These are phyloP conservation scores for Drosophila pseudotalamancana DNA, from an alignment of 2,888 invertebrate genomes.

Conservation along the genomic window DNA sequence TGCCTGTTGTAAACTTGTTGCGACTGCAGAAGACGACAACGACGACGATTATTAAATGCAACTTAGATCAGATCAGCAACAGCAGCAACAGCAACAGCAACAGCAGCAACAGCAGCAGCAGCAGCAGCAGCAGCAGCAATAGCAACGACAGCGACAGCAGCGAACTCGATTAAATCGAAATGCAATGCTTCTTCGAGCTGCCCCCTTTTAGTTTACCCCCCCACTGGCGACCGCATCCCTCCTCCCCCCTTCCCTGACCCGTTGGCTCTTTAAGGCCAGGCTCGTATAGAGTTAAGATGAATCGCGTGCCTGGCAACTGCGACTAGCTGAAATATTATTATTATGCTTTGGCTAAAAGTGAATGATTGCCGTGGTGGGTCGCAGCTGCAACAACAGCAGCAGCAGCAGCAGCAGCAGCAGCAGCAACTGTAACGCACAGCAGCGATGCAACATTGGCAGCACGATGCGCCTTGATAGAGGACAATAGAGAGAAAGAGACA, in stretches of 20 bases:
- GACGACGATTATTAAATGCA: constrained; percentile 72
- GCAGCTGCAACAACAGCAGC: constrained; percentile 50
- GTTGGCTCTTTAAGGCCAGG: neutral
- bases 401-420: too few species aligned
- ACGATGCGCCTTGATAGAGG: constrained; percentile 76
- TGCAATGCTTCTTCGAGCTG: constrained; percentile 68
- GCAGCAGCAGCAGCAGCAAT: constrained; percentile 28
- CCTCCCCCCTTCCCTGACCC: neutral
- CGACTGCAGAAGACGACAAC: constrained; percentile 50
- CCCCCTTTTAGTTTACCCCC: neutral
- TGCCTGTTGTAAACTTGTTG: constrained; percentile 73
- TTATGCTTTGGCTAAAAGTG: constrained; percentile 77
- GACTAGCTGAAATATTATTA: constrained; percentile 79
- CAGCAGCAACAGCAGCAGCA: constrained; percentile 31
- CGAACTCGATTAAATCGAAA: constrained; percentile 76
- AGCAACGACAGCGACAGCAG: constrained; percentile 42
- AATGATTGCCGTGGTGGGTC: constrained; percentile 66
- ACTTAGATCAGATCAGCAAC: constrained; percentile 72
- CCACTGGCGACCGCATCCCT: neutral
- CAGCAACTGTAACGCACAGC: constrained; percentile 32
- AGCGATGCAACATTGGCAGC: constrained; percentile 57
- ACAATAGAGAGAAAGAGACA: constrained; percentile 55
- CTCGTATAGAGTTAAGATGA: constrained; percentile 61
- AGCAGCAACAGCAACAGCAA: constrained; percentile 32
- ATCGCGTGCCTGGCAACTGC: constrained; percentile 79